Evolutionary conservation across 2,888 invertebrate genomes (phyloP).

Genomic region (Drosophila subsilvestris): DNA sequence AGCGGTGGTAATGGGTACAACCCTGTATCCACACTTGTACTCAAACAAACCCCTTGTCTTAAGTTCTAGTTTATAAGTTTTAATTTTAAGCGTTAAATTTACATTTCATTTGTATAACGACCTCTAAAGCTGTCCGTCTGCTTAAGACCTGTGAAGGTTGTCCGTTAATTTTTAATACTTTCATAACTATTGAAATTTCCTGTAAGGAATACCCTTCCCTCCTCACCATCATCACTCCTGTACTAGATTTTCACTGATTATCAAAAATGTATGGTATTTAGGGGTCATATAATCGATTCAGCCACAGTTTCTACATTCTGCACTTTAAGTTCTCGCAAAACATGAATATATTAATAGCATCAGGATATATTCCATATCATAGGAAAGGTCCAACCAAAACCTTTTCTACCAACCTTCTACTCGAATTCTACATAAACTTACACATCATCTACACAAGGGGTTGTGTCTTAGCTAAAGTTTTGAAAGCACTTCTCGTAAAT

Average conservation of each 20-base stretch:
- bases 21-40: slow-evolving; percentile 1
- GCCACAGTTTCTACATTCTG: neutral
- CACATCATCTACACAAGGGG: neutral
- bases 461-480: slow-evolving; percentile 28
- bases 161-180: slow-evolving; percentile 11
- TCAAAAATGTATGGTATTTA: neutral
- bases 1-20: slow-evolving; percentile 27
- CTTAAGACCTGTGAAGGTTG: neutral
- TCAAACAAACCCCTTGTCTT: neutral
- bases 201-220: neutral
- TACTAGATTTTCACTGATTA: neutral
- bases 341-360: too few species aligned
- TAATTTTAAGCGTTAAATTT: neutral
- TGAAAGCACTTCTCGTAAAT: neutral
- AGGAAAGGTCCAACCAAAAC: neutral
- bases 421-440: neutral
- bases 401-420: neutral
- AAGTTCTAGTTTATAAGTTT: neutral
- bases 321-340: neutral
- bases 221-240: neutral
- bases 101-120: neutral
- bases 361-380: neutral
- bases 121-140: neutral
- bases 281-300: neutral
- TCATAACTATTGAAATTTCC: neutral